These are phyloP conservation scores for Teleogryllus occipitalis DNA, from an alignment of 1,140 invertebrate genomes.

Conservation along the genomic window DNA sequence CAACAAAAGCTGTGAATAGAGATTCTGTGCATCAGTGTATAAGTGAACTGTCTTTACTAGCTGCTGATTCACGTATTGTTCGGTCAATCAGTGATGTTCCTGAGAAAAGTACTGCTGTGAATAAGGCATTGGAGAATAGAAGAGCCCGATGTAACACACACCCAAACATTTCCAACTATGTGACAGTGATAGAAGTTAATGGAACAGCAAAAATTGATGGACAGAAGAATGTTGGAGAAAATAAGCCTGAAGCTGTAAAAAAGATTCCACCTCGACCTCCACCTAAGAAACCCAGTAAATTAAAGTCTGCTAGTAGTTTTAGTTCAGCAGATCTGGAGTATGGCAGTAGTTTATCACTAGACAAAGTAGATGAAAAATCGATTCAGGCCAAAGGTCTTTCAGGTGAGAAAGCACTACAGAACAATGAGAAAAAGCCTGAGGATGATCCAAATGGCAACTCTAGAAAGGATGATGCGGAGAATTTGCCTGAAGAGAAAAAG, in stretches of 20 bases:
- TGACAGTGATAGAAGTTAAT: conserved; percentile 83
- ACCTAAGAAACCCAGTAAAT: conserved; percentile 28
- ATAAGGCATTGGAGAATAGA: conserved; percentile 6
- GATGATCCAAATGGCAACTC: conserved; percentile 24
- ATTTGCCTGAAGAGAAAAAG: conserved; percentile 41
- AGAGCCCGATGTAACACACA: conserved; percentile 32
- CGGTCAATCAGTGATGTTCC: conserved; percentile 19
- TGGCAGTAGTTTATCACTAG: conserved; percentile 32
- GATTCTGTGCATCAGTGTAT: conserved; percentile 19
- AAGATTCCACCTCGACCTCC: conserved; percentile 35
- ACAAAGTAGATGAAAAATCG: conserved; percentile 34
- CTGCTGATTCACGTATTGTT: conserved; percentile 3
- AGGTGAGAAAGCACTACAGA: not conserved
- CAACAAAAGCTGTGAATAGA: conserved; percentile 24
- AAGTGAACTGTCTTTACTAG: conserved; percentile 49
- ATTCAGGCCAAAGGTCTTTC: not conserved
- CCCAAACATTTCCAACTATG: conserved; percentile 54
- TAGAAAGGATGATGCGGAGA: conserved; percentile 34
- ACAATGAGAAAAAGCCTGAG: not conserved
- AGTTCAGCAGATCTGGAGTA: conserved; percentile 35
- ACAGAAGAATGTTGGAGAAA: conserved; percentile 14
- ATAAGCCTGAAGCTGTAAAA: conserved; percentile 26
- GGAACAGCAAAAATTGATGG: conserved; percentile 29
- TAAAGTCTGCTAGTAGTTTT: not conserved
- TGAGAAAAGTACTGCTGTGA: not conserved